A percentile compares a stretch with the other conserved stretches of the same genome.
Conservation (phyloP, 2,113 vertebrate genomes). For the Callospermophilus lateralis region DNA sequence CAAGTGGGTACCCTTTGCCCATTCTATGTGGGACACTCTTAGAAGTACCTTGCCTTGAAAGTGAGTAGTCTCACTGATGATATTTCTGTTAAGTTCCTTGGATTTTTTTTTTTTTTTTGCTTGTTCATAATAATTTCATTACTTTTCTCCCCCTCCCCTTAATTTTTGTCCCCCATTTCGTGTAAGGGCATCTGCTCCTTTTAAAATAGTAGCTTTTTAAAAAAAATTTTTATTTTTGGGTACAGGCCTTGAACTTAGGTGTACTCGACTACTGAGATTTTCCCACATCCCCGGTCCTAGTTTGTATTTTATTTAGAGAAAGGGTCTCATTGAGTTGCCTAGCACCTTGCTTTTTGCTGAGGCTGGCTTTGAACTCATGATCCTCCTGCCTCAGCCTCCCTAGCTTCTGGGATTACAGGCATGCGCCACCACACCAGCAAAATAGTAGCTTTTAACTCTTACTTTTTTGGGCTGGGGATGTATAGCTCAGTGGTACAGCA, state of each 20-base stretch:
- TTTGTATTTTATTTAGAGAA: too few species aligned
- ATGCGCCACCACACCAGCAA: neutral
- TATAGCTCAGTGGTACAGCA: neutral
- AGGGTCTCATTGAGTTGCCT: too few species aligned
- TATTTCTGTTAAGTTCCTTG: slow-evolving; percentile 9
- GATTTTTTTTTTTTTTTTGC: slow-evolving; percentile 42
- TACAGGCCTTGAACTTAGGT: too few species aligned
- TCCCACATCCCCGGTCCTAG: too few species aligned
- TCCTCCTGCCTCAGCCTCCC: too few species aligned
- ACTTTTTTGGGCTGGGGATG: neutral
- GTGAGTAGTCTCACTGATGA: neutral
- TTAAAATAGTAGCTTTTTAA: neutral
- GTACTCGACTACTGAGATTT: too few species aligned
- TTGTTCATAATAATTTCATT: slow-evolving; percentile 42
- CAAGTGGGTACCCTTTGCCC: neutral
- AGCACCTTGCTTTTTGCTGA: too few species aligned
- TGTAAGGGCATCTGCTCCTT: neutral
- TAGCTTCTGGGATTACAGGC: too few species aligned
- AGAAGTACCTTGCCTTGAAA: slow-evolving; percentile 10
- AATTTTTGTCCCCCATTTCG: slow-evolving; percentile 41
- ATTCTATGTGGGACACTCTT: neutral
- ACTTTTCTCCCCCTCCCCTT: neutral
- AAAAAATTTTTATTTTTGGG: too few species aligned
- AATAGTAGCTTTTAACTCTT: slow-evolving; percentile 49
- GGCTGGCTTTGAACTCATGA: too few species aligned